phyloP scores from a whole-genome alignment of 2,797 vertebrate species.

The Coregonus suidteri region DNA sequence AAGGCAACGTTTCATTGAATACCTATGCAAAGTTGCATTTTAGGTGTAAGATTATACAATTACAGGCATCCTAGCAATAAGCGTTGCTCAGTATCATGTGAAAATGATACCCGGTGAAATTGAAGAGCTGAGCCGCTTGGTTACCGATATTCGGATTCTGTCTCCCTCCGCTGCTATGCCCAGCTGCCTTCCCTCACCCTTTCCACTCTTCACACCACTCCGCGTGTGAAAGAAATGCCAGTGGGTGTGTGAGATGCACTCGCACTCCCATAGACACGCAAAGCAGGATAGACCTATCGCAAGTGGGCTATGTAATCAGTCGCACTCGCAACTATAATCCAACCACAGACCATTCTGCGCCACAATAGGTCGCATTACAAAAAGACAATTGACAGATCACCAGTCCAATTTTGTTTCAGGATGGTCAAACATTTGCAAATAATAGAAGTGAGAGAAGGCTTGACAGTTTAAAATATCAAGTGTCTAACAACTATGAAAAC shows the following conservation, averaged over 20 bases:
- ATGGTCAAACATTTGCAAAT: background rate
- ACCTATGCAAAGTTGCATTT: slow-evolving; percentile 29
- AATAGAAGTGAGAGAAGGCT: slow-evolving; percentile 1
- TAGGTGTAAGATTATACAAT: slow-evolving; percentile 25
- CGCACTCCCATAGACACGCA: background rate
- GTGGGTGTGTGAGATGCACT: background rate
- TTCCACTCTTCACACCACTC: slow-evolving; percentile 31
- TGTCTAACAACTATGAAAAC: background rate
- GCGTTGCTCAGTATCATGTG: slow-evolving; percentile 34
- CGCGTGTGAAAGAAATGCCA: slow-evolving; percentile 45
- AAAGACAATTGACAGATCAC: background rate
- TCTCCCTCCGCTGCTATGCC: slow-evolving; percentile 67
- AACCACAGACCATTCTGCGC: background rate
- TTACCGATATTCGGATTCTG: slow-evolving; percentile 41
- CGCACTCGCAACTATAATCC: background rate
- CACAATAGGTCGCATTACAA: background rate
- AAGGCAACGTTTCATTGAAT: slow-evolving; percentile 29
- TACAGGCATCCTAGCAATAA: slow-evolving; percentile 17
- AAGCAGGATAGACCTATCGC: background rate
- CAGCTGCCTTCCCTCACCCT: slow-evolving; percentile 43
- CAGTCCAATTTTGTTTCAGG: background rate
- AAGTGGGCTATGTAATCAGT: background rate
- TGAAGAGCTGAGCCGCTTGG: slow-evolving; percentile 48
- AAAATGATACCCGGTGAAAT: slow-evolving; percentile 60
- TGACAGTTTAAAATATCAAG: too few species aligned